Percentiles rank a stretch among this genome's conserved stretches.
Evolutionary conservation across 2,797 vertebrate genomes (phyloP).

Genomic region (Selene dorsalis): DNA sequence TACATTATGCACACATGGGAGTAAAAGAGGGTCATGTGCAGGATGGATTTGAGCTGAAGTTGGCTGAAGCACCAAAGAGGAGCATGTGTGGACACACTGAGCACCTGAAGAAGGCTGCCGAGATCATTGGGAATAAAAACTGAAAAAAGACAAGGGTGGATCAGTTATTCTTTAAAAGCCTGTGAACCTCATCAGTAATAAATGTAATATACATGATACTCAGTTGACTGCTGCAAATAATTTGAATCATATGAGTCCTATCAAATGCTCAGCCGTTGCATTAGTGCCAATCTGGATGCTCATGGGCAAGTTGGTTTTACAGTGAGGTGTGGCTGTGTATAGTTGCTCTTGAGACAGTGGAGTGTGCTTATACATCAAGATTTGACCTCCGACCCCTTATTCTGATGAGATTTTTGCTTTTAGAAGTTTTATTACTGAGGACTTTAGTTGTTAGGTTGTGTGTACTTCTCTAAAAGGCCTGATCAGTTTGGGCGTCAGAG

Average conservation of each 20-base stretch:
- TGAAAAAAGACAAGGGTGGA: conserved; percentile 14
- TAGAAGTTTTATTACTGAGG: no score
- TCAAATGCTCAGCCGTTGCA: no score
- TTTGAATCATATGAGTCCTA: no score
- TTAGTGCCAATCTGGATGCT: no score
- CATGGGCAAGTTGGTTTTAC: no score
- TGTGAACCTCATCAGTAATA: neutral
- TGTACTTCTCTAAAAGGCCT: neutral
- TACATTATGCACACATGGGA: conserved; percentile 77
- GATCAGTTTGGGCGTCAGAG: neutral
- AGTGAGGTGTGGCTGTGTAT: no score
- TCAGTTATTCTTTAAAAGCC: neutral
- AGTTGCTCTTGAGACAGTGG: no score
- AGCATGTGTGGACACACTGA: conserved; percentile 35
- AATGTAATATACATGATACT: neutral
- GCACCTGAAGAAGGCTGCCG: conserved; percentile 40
- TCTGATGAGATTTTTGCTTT: no score
- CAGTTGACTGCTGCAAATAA: neutral
- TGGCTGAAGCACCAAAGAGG: conserved; percentile 68
- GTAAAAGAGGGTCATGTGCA: conserved; percentile 53
- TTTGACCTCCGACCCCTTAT: no score
- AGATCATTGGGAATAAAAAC: conserved; percentile 31
- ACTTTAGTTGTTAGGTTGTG: neutral
- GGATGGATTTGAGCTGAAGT: conserved; percentile 44
- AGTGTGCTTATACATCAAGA: no score